phyloP scores from a whole-genome alignment of 1,140 invertebrate species.

The Agraylea sexmaculata region DNA sequence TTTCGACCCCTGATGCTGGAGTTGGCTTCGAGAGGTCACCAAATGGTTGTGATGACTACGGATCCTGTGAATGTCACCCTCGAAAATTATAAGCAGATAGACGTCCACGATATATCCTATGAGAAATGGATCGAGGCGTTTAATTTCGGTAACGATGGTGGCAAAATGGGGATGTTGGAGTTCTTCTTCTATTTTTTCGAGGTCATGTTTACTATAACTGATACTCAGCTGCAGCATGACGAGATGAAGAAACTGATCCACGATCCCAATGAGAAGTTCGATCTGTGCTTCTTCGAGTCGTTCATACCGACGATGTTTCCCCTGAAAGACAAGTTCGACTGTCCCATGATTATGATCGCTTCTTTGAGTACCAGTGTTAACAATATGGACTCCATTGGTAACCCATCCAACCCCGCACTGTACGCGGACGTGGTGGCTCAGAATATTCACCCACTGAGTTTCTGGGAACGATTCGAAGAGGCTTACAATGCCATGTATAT shows the following conservation, averaged over 20 bases:
- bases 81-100: constrained; percentile 23
- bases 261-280: constrained; percentile 25
- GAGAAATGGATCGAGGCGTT: constrained; percentile 10
- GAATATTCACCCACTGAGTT: constrained; percentile 16
- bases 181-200: constrained; percentile 8
- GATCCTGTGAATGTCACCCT: constrained; percentile 20
- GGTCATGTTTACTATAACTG: constrained; percentile 9
- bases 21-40: constrained; percentile 33
- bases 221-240: constrained; percentile 13
- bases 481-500: constrained; percentile 21
- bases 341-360: constrained; percentile 24
- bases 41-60: constrained; percentile 29
- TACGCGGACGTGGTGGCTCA: constrained; percentile 22
- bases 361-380: constrained; percentile 20
- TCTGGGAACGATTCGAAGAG: constrained; percentile 25
- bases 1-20: constrained; percentile 28
- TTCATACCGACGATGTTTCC: constrained; percentile 22
- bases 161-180: not conserved
- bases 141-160: constrained; percentile 14
- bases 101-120: constrained; percentile 22
- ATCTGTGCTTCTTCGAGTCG: constrained; percentile 27
- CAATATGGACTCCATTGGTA: constrained; percentile 24
- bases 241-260: constrained; percentile 24
- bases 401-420: constrained; percentile 24
- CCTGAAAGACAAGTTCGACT: constrained; percentile 24